These are phyloP conservation scores for Dynastes tityus DNA, from an alignment of 2,888 invertebrate genomes.

Conservation along the genomic window DNA sequence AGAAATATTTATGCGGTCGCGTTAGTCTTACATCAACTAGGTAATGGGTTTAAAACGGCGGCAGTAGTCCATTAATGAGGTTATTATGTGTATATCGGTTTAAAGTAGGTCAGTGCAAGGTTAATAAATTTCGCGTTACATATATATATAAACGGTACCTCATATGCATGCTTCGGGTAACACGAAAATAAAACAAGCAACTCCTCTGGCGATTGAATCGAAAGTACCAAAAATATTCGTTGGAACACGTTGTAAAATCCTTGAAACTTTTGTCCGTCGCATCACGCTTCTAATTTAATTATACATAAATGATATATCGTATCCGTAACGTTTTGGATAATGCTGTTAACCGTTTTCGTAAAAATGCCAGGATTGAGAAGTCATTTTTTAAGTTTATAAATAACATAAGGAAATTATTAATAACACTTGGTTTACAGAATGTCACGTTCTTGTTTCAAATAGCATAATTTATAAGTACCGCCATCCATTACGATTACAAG, in stretches of 20 bases:
- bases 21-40: neutral
- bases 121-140: slow-evolving; percentile 38
- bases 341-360: neutral
- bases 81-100: slow-evolving; percentile 22
- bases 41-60: slow-evolving; percentile 22
- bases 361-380: slow-evolving; percentile 1
- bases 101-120: slow-evolving; percentile 46
- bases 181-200: slow-evolving; percentile 33
- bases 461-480: too few relatives aligned
- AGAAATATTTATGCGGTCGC: neutral
- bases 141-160: neutral
- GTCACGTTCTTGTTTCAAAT: too few relatives aligned
- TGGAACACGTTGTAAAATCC: slow-evolving; percentile 27
- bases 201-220: slow-evolving; percentile 24
- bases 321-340: neutral
- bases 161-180: slow-evolving; percentile 10
- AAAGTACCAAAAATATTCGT: slow-evolving; percentile 35
- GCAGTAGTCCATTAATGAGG: slow-evolving; percentile 33
- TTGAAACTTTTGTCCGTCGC: slow-evolving; percentile 24
- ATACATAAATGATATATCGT: slow-evolving; percentile 7
- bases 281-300: neutral
- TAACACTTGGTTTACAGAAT: too few relatives aligned
- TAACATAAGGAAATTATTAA: too few relatives aligned
- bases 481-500: too few relatives aligned
- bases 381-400: too few relatives aligned